Conservation (phyloP, 2,888 invertebrate genomes). For the Gymnocheta viridis region DNA sequence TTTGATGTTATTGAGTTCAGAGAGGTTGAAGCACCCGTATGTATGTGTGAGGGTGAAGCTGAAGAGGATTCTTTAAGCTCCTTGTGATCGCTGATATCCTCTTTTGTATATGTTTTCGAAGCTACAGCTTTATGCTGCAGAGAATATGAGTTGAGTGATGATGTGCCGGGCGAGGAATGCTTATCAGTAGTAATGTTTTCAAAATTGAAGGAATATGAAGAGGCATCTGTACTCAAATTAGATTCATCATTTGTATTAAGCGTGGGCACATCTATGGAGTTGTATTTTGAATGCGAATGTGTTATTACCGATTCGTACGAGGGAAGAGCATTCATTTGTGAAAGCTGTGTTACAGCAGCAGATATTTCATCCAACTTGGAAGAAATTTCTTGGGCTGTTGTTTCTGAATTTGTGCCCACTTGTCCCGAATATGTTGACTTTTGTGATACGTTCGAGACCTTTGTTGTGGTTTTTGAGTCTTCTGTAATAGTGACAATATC, state of each 20-base stretch:
- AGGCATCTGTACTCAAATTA: constrained; percentile 59
- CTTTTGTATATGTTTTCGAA: constrained; percentile 39
- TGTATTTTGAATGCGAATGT: constrained; percentile 2
- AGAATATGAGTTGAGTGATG: constrained; percentile 31
- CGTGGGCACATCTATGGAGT: constrained; percentile 4
- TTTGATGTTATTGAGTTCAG: constrained; percentile 31
- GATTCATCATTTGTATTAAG: constrained; percentile 43
- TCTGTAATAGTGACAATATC: constrained; percentile 39
- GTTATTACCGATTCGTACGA: constrained; percentile 51
- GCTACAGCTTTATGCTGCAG: constrained; percentile 21
- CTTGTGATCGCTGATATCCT: background rate
- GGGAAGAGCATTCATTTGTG: constrained; percentile 65
- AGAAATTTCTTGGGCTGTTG: constrained; percentile 67
- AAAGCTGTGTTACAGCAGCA: constrained; percentile 61
- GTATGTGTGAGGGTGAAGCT: background rate
- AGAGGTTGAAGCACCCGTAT: constrained; percentile 8
- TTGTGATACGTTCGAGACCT: background rate
- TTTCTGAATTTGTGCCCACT: constrained; percentile 43
- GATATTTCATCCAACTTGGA: constrained; percentile 69
- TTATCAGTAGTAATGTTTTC: constrained; percentile 67
- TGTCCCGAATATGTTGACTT: constrained; percentile 58
- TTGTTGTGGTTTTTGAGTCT: constrained; percentile 24
- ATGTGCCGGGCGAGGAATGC: constrained; percentile 69
- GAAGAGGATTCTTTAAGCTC: constrained; percentile 14
- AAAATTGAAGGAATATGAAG: constrained; percentile 68